Conservation (phyloP, 1,140 invertebrate genomes). For the Calycopis cecrops region DNA sequence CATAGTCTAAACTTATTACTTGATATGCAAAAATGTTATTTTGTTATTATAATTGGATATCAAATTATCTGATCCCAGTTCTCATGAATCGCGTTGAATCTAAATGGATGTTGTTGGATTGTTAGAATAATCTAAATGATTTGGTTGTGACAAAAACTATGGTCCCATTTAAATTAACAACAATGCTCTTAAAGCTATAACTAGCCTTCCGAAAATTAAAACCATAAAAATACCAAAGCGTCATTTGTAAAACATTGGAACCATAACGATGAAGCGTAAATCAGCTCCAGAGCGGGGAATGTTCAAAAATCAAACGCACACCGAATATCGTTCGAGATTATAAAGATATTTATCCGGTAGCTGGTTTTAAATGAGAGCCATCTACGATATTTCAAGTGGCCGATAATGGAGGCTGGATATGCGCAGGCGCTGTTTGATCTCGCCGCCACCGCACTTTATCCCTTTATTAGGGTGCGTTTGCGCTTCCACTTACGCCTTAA, state of each 20-base stretch:
- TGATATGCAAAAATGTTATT: constrained; percentile 6
- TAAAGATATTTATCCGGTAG: constrained; percentile 41
- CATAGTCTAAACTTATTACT: neutral
- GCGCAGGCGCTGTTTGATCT: constrained; percentile 49
- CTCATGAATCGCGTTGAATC: neutral
- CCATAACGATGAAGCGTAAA: neutral
- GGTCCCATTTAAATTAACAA: neutral
- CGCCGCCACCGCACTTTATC: constrained; percentile 54
- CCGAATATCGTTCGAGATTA: constrained; percentile 23
- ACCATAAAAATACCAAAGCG: neutral
- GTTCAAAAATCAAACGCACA: constrained; percentile 8
- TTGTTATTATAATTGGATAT: constrained; percentile 11
- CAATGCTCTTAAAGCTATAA: neutral
- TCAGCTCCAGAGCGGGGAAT: neutral
- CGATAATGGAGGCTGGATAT: constrained; percentile 62
- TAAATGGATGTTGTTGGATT: neutral
- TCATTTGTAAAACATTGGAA: constrained; percentile 2
- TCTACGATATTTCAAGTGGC: constrained; percentile 49
- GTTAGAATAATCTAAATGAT: neutral
- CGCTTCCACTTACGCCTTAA: constrained; percentile 25
- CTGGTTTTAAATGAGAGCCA: constrained; percentile 42
- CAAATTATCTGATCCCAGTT: constrained; percentile 5
- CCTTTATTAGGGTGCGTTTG: constrained; percentile 44
- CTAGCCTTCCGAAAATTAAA: neutral
- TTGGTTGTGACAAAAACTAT: neutral